Base-by-base conservation (phyloP, 1,140 invertebrate genomes). In the Polypedilum vanderplanki region DNA sequence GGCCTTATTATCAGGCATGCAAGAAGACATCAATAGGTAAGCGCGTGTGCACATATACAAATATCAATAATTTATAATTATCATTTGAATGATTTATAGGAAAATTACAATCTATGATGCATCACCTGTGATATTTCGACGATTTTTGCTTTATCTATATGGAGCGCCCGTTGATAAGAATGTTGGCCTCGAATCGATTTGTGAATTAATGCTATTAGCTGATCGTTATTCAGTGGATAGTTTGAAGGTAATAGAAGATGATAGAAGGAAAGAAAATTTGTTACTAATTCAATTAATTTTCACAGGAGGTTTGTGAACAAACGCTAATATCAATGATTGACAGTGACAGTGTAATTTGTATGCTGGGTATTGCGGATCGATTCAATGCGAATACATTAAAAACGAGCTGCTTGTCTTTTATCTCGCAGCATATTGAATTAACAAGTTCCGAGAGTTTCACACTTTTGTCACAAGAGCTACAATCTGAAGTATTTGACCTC, bases 1-100 rank as follows among this genome's bases (percentile, higher is more conserved):
- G 76, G 90, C 90, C 0, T 79, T 91, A 2, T 84, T 90, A 24
- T 89, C 88, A 75, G 90, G 90, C 41, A 91, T 91, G 90, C 84
- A 87, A 79, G 90, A 91, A 82, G 87, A 88, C 3, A 90, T 90
- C 76, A 86, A 89, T 78, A 88, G 86, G 88, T 88, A 80, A 81
- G 81, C 79, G 12, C 57, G 46, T 40, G 17, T 15, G 73, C 22
- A 46, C 8, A 18, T 75, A 46, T n/a, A n/a, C n/a, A n/a, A n/a
- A n/a, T n/a, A n/a, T n/a, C n/a, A n/a, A 57, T n/a, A 57, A 46
- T 77, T 81, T 81, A 4, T 70, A 70, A 70, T 70, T 18, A 24
- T 70, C 7, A 22, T 40, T 74, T 17, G 17, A 74, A 33, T 33
- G 24, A 33, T 74, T 77, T 75, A 40, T 78, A 89, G 89, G 78